Base-by-base conservation (phyloP, 1,140 invertebrate genomes). In the Drosophila tsacasi region DNA sequence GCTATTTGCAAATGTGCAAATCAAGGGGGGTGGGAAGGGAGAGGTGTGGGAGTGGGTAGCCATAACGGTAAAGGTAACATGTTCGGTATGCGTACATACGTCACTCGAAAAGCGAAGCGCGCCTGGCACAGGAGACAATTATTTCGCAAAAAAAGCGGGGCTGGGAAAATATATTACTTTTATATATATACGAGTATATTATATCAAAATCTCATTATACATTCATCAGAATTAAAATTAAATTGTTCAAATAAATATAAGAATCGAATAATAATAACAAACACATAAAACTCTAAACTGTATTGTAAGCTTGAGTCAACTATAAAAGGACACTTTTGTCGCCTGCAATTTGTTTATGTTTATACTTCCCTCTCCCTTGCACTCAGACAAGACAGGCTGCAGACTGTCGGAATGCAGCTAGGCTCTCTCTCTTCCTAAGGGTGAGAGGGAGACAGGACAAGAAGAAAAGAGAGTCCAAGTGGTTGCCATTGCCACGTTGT, bases 401-500 rank as follows among this genome's bases (percentile, higher is more conserved):
- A 49, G 46, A 42, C 68, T 73, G 46, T 23, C 46, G 71, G 71
- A 74, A 74, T 74, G 40, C 50, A 69, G 32, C 52, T 17, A 37
- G 7, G 40, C 37, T 9, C 21, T 21, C 21, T 21, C 5, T 12
- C 21, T 21, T 13, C 12, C 42, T 2, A 21, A 19, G 19, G 19
- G 2, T 10, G 15, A n/a, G 21, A 30, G 42, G 17, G 42, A 30
- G 32, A 40, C 6, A 25, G 44, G 37, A 46, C 5, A 60, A 40
- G 13, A 61, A 13, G 0, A 19, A n/a, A 6, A 66, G 42, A 50
- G 44, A 25, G 46, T 60, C 50, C 17, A 54, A 49, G 35, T 76
- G 71, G 67, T 85, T 81, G 81, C 72, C 75, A 78, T 76, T 81
- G 81, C 63, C 61, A 86, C 62, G 47, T 89, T 69, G 79, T 61